phyloP scores from a whole-genome alignment of 2,797 vertebrate genomes.

The Artibeus jamaicensis region DNA sequence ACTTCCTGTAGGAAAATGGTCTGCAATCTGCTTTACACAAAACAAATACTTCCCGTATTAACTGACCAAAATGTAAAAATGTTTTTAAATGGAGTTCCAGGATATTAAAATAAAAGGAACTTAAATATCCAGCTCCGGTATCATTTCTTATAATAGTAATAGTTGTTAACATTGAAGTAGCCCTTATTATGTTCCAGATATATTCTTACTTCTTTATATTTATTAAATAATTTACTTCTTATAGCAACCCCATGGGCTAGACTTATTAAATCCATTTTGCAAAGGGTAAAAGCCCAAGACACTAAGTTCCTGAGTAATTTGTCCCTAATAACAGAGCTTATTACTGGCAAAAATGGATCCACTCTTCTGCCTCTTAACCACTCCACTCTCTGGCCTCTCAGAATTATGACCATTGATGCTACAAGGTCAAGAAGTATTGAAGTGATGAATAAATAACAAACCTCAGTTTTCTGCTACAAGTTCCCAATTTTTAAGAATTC shows the following conservation, averaged over 20 bases:
- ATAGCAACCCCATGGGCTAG: not conserved
- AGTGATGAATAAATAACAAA: not conserved
- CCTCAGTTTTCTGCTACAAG: not conserved
- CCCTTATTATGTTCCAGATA: not conserved
- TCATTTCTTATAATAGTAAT: not conserved
- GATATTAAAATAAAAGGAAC: not conserved
- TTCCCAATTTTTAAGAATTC: not conserved
- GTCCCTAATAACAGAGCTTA: not conserved
- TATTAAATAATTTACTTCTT: constrained; percentile 30
- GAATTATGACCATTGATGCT: not conserved
- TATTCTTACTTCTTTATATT: not conserved
- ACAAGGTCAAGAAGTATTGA: not conserved
- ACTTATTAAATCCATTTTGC: constrained; percentile 27
- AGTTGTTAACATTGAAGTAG: not conserved
- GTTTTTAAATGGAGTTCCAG: not conserved
- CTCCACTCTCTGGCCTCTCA: not conserved
- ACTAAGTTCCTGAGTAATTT: constrained; percentile 22
- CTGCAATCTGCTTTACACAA: not conserved
- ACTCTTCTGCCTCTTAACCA: not conserved
- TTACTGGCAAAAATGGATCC: not conserved
- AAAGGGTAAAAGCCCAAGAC: not conserved
- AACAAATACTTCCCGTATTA: not conserved
- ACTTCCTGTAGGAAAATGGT: not conserved
- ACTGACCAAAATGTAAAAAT: not conserved
- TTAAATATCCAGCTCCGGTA: not conserved